Conservation (phyloP, 2,113 vertebrate species). For the Rhynchomys soricoides region DNA sequence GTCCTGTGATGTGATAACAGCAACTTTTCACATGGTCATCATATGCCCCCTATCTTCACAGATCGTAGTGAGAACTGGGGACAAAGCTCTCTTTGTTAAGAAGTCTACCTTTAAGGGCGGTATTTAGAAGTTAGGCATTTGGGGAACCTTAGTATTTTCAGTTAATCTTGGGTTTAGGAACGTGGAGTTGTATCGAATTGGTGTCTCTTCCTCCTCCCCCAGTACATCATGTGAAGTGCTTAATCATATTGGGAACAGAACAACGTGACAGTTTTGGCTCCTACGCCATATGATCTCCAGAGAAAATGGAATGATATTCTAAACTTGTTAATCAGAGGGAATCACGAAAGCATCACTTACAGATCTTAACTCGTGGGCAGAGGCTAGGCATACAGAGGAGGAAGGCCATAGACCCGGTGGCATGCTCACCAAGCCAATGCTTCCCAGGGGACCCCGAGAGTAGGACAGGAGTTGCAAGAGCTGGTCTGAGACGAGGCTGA, state of each 20-base stretch:
- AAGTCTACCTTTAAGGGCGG: neutral
- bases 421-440: fast-evolving
- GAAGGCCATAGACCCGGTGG: fast-evolving
- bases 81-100: neutral
- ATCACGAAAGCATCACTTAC: neutral
- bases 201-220: neutral
- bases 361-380: neutral
- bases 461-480: neutral
- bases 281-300: neutral
- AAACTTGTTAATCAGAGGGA: neutral
- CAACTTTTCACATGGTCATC: neutral
- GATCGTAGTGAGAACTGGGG: neutral
- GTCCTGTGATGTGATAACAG: neutral
- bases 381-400: neutral
- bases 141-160: neutral
- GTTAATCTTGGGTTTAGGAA: constrained; percentile 1
- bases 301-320: neutral
- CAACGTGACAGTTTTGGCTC: neutral
- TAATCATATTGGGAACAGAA: constrained; percentile 2
- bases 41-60: neutral
- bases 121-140: neutral
- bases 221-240: neutral
- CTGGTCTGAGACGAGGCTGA: neutral
- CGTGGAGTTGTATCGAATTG: neutral
- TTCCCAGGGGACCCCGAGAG: fast-evolving